These are phyloP conservation scores for Podarcis raffonei DNA, from an alignment of 2,113 vertebrate genomes.

Conservation along the genomic window DNA sequence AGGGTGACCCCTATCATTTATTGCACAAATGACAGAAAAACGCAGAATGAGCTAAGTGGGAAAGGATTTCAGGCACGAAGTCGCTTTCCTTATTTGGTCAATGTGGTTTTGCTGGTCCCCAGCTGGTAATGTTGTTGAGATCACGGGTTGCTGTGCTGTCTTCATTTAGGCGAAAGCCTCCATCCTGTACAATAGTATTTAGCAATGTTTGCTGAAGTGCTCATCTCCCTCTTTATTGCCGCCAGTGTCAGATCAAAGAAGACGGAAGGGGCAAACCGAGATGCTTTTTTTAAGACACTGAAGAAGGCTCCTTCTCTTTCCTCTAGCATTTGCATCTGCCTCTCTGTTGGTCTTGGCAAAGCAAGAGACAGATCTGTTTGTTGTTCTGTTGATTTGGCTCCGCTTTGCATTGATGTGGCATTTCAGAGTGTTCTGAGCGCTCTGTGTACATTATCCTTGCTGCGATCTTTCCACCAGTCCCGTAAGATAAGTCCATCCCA, in stretches of 20 bases:
- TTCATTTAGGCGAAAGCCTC: slow-evolving; percentile 69
- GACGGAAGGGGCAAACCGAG: slow-evolving; percentile 44
- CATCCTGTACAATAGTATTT: slow-evolving; percentile 53
- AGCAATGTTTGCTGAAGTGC: slow-evolving; percentile 61
- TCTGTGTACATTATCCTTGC: not conserved
- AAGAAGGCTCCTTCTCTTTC: slow-evolving; percentile 15
- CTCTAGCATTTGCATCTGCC: slow-evolving; percentile 30
- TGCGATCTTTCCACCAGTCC: not conserved
- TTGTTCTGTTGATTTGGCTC: not conserved
- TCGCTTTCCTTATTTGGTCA: slow-evolving; percentile 88
- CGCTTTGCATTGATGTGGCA: slow-evolving; percentile 9
- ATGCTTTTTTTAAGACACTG: slow-evolving; percentile 44
- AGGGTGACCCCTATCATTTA: slow-evolving; percentile 78
- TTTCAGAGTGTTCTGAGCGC: not conserved
- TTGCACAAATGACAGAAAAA: slow-evolving; percentile 73
- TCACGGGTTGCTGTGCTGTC: slow-evolving; percentile 77
- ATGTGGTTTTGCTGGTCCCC: slow-evolving; percentile 74
- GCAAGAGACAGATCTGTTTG: slow-evolving; percentile 2
- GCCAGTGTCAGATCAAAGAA: slow-evolving; percentile 61
- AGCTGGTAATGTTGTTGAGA: slow-evolving; percentile 81
- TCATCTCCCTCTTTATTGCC: slow-evolving; percentile 55
- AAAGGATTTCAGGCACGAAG: slow-evolving; percentile 80
- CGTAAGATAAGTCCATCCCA: not conserved
- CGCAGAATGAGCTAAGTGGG: slow-evolving; percentile 79
- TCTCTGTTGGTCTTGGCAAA: slow-evolving; percentile 46